Evolutionary conservation across 1,140 invertebrate species (phyloP).

Genomic region (Leptinotarsa undecemlineata): DNA sequence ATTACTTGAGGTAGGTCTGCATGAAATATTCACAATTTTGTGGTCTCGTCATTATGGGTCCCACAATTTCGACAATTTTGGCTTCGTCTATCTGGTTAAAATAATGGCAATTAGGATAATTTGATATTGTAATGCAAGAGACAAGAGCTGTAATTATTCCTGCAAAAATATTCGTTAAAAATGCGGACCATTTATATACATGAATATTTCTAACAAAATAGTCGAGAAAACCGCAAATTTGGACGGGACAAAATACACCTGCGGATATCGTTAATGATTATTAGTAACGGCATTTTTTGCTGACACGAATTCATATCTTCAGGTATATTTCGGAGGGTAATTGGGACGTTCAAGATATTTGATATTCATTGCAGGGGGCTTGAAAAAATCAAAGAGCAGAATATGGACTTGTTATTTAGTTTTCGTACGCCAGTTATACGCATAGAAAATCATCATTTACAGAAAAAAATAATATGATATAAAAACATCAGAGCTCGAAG

Average conservation of each 20-base stretch:
- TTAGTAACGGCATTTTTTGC: constrained; percentile 28
- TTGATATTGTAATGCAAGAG: constrained; percentile 15
- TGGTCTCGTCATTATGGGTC: neutral
- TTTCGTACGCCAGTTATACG: no score
- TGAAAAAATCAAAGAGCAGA: no score
- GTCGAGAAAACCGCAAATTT: constrained; percentile 37
- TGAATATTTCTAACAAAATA: constrained; percentile 25
- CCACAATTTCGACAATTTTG: no score
- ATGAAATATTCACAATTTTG: neutral
- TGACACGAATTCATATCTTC: neutral
- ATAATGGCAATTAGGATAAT: constrained; percentile 11
- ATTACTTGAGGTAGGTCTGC: no score
- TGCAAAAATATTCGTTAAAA: constrained; percentile 12
- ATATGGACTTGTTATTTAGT: no score
- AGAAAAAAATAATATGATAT: no score
- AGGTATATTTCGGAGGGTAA: no score
- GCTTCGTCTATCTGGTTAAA: neutral
- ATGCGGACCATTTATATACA: constrained; percentile 1
- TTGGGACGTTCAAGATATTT: no score
- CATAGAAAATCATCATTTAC: no score
- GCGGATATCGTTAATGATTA: constrained; percentile 39
- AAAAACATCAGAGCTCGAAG: no score
- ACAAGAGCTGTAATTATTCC: constrained; percentile 9
- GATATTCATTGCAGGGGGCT: no score
- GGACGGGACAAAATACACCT: constrained; percentile 30